These are phyloP conservation scores for Samia ricini DNA, from an alignment of 1,140 invertebrate genomes.

Conservation along the genomic window DNA sequence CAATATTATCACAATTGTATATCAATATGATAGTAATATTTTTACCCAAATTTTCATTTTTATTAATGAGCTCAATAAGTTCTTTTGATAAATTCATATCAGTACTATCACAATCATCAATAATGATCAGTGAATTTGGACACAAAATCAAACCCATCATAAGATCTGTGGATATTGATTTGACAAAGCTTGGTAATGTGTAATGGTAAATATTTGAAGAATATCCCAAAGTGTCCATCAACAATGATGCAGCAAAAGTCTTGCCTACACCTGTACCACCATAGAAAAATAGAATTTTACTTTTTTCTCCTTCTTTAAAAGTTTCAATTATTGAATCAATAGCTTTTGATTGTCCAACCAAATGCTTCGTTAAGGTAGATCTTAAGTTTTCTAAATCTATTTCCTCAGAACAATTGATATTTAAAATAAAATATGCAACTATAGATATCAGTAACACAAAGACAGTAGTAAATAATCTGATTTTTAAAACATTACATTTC, in stretches of 20 bases:
- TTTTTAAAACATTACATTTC: not conserved
- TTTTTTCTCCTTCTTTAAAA: constrained; percentile 32
- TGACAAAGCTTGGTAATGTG: constrained; percentile 51
- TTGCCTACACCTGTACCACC: constrained; percentile 70
- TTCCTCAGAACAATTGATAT: constrained; percentile 45
- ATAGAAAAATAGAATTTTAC: constrained; percentile 59
- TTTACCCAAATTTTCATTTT: constrained; percentile 45
- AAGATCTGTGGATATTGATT: constrained; percentile 39
- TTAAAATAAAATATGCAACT: constrained; percentile 30
- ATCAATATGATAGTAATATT: constrained; percentile 50
- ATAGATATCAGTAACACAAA: constrained; percentile 32
- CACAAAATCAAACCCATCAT: constrained; percentile 54
- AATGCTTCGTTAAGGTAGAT: constrained; percentile 32
- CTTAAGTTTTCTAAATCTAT: constrained; percentile 36
- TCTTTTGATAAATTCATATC: constrained; percentile 36
- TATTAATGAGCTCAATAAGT: constrained; percentile 37
- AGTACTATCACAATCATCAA: constrained; percentile 52
- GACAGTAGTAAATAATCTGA: constrained; percentile 7
- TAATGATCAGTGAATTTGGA: constrained; percentile 45
- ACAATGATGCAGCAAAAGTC: constrained; percentile 49
- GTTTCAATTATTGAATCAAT: constrained; percentile 37
- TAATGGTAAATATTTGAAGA: constrained; percentile 62
- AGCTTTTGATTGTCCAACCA: constrained; percentile 59
- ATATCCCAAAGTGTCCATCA: constrained; percentile 42
- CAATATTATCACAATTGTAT: constrained; percentile 47